These are phyloP conservation scores for Tamandua tetradactyla DNA, from an alignment of 2,797 vertebrate species.

Conservation along the genomic window DNA sequence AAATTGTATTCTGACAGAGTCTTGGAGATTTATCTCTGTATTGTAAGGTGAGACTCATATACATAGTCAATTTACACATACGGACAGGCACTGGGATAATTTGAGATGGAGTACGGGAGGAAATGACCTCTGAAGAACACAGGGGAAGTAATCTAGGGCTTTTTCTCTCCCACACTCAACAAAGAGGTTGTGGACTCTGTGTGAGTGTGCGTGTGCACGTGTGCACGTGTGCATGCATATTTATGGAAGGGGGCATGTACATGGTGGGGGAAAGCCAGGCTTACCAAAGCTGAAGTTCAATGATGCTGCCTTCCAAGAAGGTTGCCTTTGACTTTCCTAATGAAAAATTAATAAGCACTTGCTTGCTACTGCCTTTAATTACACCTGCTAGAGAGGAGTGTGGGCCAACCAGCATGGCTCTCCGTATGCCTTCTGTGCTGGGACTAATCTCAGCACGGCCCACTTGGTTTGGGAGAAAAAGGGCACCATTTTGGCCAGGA, in stretches of 20 bases:
- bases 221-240: fast-evolving
- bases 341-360: slow-evolving; percentile 81
- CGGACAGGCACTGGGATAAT: not conserved
- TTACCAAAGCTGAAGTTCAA: slow-evolving; percentile 44
- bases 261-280: not conserved
- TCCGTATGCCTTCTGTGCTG: slow-evolving; percentile 37
- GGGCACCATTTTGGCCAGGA: slow-evolving; percentile 44
- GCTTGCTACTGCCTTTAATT: slow-evolving; percentile 76
- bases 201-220: not conserved
- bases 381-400: slow-evolving; percentile 71
- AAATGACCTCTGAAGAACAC: not conserved
- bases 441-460: slow-evolving; percentile 34
- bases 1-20: not conserved
- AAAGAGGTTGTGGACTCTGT: not conserved
- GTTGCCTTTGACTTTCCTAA: slow-evolving; percentile 72
- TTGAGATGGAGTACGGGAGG: not conserved
- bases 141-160: not conserved
- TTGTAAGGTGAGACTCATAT: not conserved
- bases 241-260: not conserved
- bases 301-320: slow-evolving; percentile 60
- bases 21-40: not conserved
- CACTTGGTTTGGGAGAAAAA: slow-evolving; percentile 42
- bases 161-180: not conserved
- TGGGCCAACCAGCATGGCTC: slow-evolving; percentile 58
- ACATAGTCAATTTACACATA: not conserved